These are phyloP conservation scores for Drosophila incognita DNA, from an alignment of 2,888 invertebrate species.

Conservation along the genomic window DNA sequence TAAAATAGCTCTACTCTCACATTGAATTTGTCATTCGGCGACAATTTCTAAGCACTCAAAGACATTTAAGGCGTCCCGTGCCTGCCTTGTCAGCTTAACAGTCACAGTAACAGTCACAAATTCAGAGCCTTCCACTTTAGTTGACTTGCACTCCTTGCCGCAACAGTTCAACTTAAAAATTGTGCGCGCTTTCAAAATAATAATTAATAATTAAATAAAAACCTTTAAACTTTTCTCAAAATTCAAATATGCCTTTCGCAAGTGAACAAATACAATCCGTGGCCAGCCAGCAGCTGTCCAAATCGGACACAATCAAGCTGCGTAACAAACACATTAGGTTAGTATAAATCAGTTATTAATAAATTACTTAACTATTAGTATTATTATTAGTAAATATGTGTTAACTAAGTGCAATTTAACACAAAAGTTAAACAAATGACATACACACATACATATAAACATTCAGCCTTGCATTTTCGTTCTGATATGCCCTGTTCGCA, in stretches of 20 bases:
- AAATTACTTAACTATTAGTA: neutral
- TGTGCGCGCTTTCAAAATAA: constrained; percentile 19
- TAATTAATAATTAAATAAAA: constrained; percentile 7
- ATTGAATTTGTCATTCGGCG: constrained; percentile 74
- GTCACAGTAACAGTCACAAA: constrained; percentile 6
- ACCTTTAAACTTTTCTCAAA: neutral
- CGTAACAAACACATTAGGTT: constrained; percentile 94
- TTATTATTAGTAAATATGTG: neutral
- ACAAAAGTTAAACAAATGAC: neutral
- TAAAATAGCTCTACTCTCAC: constrained; percentile 71
- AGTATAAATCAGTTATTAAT: constrained; percentile 82
- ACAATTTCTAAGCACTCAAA: constrained; percentile 72
- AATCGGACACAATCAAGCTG: constrained; percentile 92
- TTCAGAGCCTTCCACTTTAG: constrained; percentile 16
- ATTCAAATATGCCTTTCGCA: constrained; percentile 78
- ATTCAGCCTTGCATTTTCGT: constrained; percentile 1
- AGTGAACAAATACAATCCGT: constrained; percentile 76
- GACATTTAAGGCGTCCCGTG: constrained; percentile 62
- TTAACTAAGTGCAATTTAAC: neutral
- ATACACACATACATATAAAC: neutral
- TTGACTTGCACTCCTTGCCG: constrained; percentile 39
- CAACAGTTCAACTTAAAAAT: constrained; percentile 21
- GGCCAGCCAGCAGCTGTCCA: constrained; percentile 89
- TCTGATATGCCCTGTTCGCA: constrained; percentile 14
- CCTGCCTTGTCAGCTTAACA: constrained; percentile 29